Conservation (phyloP, 2,888 invertebrate genomes). For the Tetrapedia diversipes region DNA sequence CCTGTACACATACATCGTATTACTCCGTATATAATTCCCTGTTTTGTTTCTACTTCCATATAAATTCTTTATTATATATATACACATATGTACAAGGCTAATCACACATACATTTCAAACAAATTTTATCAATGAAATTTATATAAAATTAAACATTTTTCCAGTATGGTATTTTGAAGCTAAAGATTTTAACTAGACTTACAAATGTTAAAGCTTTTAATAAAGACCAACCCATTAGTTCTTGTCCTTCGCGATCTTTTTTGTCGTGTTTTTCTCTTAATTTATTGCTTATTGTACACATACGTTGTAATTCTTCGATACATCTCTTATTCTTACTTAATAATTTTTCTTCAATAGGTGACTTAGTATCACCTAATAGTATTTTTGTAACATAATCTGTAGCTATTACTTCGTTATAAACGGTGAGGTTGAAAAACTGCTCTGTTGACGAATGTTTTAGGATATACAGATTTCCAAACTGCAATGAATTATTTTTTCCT, state of each 20-base stretch:
- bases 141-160: background rate
- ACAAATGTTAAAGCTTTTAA: slow-evolving; percentile 50
- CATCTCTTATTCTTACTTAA: no score
- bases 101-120: no score
- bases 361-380: background rate
- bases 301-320: background rate
- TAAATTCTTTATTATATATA: slow-evolving; percentile 10
- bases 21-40: slow-evolving; percentile 6
- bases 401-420: slow-evolving; percentile 35
- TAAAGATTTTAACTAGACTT: background rate
- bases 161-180: background rate
- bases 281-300: slow-evolving; percentile 18
- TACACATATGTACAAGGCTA: background rate
- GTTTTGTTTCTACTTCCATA: background rate
- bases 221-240: slow-evolving; percentile 53
- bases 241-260: background rate
- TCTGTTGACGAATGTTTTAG: slow-evolving; percentile 14
- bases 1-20: slow-evolving; percentile 60
- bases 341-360: no score
- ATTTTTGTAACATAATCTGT: background rate
- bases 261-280: slow-evolving; percentile 9
- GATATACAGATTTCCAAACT: slow-evolving; percentile 24
- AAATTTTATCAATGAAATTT: background rate
- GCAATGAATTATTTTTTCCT: background rate
- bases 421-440: background rate